phyloP scores from a whole-genome alignment of 2,113 vertebrate genomes.

The Zosterops pallidus region DNA sequence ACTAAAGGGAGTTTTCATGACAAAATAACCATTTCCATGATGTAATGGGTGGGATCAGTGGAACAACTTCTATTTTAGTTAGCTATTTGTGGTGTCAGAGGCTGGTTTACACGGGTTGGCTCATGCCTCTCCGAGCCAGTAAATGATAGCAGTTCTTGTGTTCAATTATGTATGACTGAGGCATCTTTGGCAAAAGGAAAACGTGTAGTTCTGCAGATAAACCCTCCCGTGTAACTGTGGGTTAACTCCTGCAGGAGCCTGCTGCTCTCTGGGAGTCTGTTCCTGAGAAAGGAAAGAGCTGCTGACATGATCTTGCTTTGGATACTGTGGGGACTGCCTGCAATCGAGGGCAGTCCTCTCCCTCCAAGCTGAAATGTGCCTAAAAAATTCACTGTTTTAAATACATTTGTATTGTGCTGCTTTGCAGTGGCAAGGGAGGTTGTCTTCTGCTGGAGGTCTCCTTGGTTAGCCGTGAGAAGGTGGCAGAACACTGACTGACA shows the following conservation, averaged over 20 bases:
- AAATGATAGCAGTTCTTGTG: not conserved
- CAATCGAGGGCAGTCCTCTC: rapidly evolving
- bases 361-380: not conserved
- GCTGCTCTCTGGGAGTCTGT: not conserved
- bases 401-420: not conserved
- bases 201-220: not conserved
- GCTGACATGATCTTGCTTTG: not conserved
- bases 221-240: not conserved
- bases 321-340: not conserved
- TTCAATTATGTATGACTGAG: not conserved
- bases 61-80: not conserved
- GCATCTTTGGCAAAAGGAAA: not conserved
- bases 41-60: slow-evolving; percentile 1
- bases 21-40: slow-evolving; percentile 5
- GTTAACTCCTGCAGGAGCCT: not conserved
- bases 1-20: slow-evolving; percentile 2
- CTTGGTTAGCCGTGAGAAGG: not conserved
- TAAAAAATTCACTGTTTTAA: not conserved
- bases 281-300: not conserved
- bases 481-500: not conserved
- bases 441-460: not conserved
- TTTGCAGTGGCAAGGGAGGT: not conserved
- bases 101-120: not conserved
- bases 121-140: not conserved
- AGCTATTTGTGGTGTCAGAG: not conserved